A percentile compares a stretch with the other conserved stretches of the same genome.
Evolutionary conservation across 2,797 vertebrate species (phyloP).

Genomic region (Anabacerthia variegaticeps): DNA sequence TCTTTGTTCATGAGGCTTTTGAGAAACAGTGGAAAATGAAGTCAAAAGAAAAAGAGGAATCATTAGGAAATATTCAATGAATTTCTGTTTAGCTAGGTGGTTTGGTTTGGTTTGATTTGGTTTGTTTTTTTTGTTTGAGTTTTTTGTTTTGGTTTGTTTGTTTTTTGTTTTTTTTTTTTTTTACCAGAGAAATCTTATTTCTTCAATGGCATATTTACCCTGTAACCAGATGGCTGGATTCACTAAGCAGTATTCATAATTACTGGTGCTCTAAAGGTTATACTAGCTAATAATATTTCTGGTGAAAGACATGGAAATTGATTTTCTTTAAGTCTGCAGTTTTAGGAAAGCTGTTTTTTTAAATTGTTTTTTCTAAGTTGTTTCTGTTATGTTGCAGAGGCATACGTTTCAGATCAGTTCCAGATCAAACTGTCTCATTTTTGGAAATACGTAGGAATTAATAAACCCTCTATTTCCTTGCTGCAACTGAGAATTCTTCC

Average conservation of each 20-base stretch:
- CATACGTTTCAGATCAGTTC: background rate
- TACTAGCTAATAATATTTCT: background rate
- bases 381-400: background rate
- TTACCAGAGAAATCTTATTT: background rate
- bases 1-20: conserved; percentile 27
- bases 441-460: background rate
- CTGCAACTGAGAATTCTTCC: background rate
- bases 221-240: background rate
- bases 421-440: background rate
- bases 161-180: background rate
- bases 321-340: background rate
- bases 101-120: too few species aligned
- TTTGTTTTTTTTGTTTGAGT: too few species aligned
- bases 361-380: background rate
- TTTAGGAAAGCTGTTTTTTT: background rate
- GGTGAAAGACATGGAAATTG: background rate
- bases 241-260: background rate
- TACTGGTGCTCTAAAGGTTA: conserved; percentile 1
- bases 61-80: background rate
- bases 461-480: background rate
- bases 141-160: too few species aligned
- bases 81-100: background rate
- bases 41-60: background rate
- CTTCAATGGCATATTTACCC: background rate
- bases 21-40: background rate